Conservation (phyloP, 1,140 invertebrate genomes). For the Dendroctonus valens region DNA sequence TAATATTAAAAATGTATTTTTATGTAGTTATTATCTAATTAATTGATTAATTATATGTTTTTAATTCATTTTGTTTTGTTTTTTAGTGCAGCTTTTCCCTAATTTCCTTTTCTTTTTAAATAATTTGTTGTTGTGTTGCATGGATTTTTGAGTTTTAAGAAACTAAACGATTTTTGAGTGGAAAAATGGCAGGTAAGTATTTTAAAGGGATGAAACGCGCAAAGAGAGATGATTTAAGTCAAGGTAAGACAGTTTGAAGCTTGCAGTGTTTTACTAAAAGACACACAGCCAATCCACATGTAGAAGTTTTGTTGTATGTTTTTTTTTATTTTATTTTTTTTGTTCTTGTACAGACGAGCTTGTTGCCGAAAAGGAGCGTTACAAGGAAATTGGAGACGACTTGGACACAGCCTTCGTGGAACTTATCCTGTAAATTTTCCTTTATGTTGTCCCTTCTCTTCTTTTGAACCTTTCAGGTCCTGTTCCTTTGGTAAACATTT, state of each 20-base stretch:
- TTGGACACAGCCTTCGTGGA: constrained; percentile 97
- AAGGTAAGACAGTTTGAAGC: too few species aligned
- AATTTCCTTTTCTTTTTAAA: constrained; percentile 18
- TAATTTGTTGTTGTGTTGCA: constrained; percentile 19
- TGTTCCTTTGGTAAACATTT: background rate
- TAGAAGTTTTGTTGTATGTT: too few species aligned
- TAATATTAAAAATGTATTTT: constrained; percentile 40
- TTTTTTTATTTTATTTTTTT: constrained; percentile 3
- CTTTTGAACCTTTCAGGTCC: background rate
- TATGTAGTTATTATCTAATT: constrained; percentile 35
- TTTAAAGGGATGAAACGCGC: too few species aligned
- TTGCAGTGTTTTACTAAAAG: too few species aligned
- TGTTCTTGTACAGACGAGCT: constrained; percentile 83
- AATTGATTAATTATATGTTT: constrained; percentile 36
- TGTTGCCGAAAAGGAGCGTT: constrained; percentile 98
- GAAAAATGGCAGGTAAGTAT: background rate
- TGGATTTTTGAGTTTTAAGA: constrained; percentile 13
- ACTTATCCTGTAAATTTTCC: constrained; percentile 66
- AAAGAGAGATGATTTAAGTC: too few species aligned
- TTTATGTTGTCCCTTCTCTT: background rate
- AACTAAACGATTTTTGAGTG: background rate
- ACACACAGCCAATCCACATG: background rate
- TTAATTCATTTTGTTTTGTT: constrained; percentile 35
- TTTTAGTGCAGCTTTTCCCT: constrained; percentile 25
- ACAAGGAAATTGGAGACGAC: constrained; percentile 99